Evolutionary conservation across 1,140 invertebrate species (phyloP).

Genomic region (Nymphalis io): DNA sequence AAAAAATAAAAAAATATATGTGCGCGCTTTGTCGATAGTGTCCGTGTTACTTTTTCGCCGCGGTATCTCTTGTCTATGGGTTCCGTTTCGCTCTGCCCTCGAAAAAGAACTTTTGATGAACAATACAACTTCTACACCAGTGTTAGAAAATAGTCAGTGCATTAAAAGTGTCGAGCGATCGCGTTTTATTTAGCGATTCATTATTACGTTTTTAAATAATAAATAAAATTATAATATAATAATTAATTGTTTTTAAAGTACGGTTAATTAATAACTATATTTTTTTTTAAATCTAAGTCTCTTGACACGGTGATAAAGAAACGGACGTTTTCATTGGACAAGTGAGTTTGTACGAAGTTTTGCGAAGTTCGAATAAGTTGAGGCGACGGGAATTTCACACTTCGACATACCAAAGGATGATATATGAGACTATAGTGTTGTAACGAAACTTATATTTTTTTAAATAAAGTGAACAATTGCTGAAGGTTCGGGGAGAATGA

Average conservation of each 20-base stretch:
- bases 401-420: conserved; percentile 44
- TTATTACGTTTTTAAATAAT: conserved; percentile 34
- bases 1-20: conserved; percentile 62
- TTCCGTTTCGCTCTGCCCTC: conserved; percentile 48
- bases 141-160: conserved; percentile 35
- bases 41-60: conserved; percentile 63
- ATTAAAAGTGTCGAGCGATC: conserved; percentile 23
- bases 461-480: conserved; percentile 48
- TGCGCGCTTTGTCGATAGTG: conserved; percentile 73
- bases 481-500: conserved; percentile 67
- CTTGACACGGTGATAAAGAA: conserved; percentile 36
- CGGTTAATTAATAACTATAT: conserved; percentile 21
- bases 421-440: conserved; percentile 46
- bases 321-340: conserved; percentile 32
- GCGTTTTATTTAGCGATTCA: conserved; percentile 27
- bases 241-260: conserved; percentile 31
- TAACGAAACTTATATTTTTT: conserved; percentile 42
- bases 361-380: conserved; percentile 50
- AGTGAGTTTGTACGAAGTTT: conserved; percentile 51
- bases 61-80: conserved; percentile 60
- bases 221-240: conserved; percentile 7
- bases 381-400: conserved; percentile 40
- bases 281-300: conserved; percentile 24
- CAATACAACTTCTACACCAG: conserved; percentile 62
- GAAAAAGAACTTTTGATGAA: conserved; percentile 50